A percentile compares a stretch with the other conserved stretches of the same genome.
phyloP scores from a whole-genome alignment of 2,113 vertebrate genomes.

The Potamarius usumacintae region DNA sequence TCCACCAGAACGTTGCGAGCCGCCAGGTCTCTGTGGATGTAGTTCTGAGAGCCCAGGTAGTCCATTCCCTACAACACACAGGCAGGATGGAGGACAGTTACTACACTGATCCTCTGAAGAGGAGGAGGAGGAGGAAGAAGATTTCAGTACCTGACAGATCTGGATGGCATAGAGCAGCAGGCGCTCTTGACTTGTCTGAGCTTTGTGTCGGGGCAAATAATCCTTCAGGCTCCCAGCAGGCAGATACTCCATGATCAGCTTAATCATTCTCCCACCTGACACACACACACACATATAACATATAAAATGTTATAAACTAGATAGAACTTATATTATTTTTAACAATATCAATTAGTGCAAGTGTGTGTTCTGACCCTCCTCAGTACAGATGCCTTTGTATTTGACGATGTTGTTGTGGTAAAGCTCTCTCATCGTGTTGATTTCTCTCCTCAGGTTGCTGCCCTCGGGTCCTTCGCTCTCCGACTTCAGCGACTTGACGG shows the following conservation, averaged over 20 bases:
- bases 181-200: constrained; percentile 77
- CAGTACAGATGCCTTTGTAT: constrained; percentile 86
- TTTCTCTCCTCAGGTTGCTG: constrained; percentile 83
- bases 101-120: background rate
- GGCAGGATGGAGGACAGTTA: background rate
- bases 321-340: too few relatives aligned
- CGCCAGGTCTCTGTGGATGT: constrained; percentile 84
- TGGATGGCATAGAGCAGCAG: constrained; percentile 80
- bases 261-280: constrained; percentile 80
- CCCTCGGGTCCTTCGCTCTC: constrained; percentile 81
- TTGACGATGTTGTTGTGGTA: constrained; percentile 88
- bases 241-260: constrained; percentile 88
- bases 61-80: constrained; percentile 79
- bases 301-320: too few relatives aligned
- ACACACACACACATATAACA: too few relatives aligned
- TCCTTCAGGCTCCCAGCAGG: constrained; percentile 86
- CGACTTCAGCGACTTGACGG: constrained; percentile 84
- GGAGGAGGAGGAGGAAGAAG: background rate
- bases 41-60: constrained; percentile 81
- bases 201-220: constrained; percentile 80
- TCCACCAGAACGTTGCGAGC: constrained; percentile 84
- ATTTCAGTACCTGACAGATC: constrained; percentile 79
- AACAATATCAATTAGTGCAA: too few relatives aligned
- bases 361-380: constrained; percentile 73
- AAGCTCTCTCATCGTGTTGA: constrained; percentile 83